phyloP scores from a whole-genome alignment of 2,113 vertebrate species.

The Nibea coibor region DNA sequence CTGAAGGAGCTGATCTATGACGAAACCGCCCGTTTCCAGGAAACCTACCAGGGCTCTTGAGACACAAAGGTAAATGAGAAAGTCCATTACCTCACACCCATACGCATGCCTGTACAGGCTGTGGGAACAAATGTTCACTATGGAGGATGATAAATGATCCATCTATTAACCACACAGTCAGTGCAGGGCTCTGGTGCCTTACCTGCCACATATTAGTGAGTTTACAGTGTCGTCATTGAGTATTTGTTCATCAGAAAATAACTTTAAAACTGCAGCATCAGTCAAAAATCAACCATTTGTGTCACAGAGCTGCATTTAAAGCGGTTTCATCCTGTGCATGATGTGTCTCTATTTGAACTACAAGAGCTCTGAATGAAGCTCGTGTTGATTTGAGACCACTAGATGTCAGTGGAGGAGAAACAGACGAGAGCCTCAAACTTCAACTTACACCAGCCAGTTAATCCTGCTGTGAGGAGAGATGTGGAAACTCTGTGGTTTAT shows the following conservation, averaged over 20 bases:
- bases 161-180: too few species aligned
- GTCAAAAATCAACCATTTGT: not conserved
- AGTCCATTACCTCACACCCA: not conserved
- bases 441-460: not conserved
- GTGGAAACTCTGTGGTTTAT: not conserved
- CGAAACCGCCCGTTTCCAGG: slow-evolving; percentile 91
- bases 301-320: not conserved
- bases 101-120: not conserved
- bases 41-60: slow-evolving; percentile 84
- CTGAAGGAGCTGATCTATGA: slow-evolving; percentile 93
- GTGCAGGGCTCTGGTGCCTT: not conserved
- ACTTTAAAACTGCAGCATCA: not conserved
- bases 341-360: not conserved
- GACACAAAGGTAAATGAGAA: slow-evolving; percentile 60
- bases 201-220: not conserved
- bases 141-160: too few species aligned
- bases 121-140: too few species aligned
- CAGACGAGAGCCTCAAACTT: not conserved
- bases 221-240: not conserved
- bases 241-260: not conserved
- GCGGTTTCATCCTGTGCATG: not conserved
- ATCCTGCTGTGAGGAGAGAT: not conserved
- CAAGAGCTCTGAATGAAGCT: not conserved
- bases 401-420: slow-evolving; percentile 54
- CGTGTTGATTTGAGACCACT: slow-evolving; percentile 40